Conservation (phyloP, 1,140 invertebrate species). For the Drosophila paulistorum region DNA sequence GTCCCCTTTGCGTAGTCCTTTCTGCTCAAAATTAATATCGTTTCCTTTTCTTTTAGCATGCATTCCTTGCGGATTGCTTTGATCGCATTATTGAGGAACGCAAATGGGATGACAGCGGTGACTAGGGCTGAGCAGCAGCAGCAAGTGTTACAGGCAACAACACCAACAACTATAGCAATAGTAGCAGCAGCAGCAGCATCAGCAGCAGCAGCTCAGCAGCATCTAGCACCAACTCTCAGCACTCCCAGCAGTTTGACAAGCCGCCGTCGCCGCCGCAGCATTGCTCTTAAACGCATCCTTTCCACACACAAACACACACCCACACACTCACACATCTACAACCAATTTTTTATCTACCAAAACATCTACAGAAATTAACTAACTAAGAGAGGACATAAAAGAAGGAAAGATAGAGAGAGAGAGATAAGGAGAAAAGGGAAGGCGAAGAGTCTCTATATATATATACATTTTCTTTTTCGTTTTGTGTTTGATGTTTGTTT, state of each 20-base stretch:
- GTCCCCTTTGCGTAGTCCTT: constrained; percentile 72
- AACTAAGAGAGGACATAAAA: neutral
- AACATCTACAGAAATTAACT: neutral
- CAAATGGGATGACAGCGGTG: constrained; percentile 90
- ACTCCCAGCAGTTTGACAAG: neutral
- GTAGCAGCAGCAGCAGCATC: constrained; percentile 16
- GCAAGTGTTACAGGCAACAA: constrained; percentile 7
- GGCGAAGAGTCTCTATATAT: neutral
- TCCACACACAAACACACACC: too few relatives aligned
- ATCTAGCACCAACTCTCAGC: constrained; percentile 10
- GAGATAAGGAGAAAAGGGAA: neutral
- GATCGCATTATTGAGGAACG: constrained; percentile 96
- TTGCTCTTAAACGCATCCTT: neutral
- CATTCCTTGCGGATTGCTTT: constrained; percentile 96
- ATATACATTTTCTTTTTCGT: constrained; percentile 3
- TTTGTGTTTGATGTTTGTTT: neutral
- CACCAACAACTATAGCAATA: constrained; percentile 18
- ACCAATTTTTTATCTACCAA: too few relatives aligned
- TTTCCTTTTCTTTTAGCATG: constrained; percentile 86
- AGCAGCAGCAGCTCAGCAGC: constrained; percentile 13
- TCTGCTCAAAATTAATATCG: neutral
- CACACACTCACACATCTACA: too few relatives aligned
- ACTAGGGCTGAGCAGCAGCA: constrained; percentile 83
- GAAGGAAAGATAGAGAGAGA: neutral
- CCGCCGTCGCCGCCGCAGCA: neutral